Conservation (phyloP, 2,888 invertebrate genomes). For the Apamea anceps region DNA sequence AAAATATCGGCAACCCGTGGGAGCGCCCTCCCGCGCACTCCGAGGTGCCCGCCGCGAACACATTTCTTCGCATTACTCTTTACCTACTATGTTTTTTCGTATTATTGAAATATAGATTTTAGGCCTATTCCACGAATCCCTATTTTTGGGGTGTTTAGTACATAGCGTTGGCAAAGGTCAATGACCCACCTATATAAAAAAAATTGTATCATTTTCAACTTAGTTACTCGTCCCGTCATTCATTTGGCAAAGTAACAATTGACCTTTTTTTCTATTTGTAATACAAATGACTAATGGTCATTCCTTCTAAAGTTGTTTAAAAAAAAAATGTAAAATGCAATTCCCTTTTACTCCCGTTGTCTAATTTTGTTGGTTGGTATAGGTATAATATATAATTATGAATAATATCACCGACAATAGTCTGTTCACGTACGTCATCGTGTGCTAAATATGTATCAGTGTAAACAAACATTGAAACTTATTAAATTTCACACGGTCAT, state of each 20-base stretch:
- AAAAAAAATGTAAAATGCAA: slow-evolving; percentile 1
- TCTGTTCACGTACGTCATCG: slow-evolving; percentile 48
- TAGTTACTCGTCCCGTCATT: slow-evolving; percentile 40
- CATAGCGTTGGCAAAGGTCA: slow-evolving; percentile 34
- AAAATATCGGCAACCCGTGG: slow-evolving; percentile 92
- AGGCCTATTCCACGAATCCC: slow-evolving; percentile 46
- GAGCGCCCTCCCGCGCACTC: slow-evolving; percentile 90
- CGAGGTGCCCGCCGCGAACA: slow-evolving; percentile 85
- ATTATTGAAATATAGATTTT: slow-evolving; percentile 62
- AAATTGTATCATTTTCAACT: slow-evolving; percentile 37
- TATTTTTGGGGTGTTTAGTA: slow-evolving; percentile 43
- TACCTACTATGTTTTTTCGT: slow-evolving; percentile 69
- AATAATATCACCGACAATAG: slow-evolving; percentile 49
- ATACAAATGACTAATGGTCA: slow-evolving; percentile 42
- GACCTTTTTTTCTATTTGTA: slow-evolving; percentile 48
- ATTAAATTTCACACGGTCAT: slow-evolving; percentile 52
- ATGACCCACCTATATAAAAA: slow-evolving; percentile 29
- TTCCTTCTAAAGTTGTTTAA: slow-evolving; percentile 13
- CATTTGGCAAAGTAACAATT: slow-evolving; percentile 58
- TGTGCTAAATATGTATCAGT: slow-evolving; percentile 53
- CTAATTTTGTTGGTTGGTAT: slow-evolving; percentile 1
- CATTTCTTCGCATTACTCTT: slow-evolving; percentile 86
- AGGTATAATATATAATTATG: slow-evolving; percentile 34
- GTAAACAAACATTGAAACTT: slow-evolving; percentile 61
- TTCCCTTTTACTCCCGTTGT: slow-evolving; percentile 6